Evolutionary conservation across 2,797 vertebrate genomes (phyloP).

Genomic region (Poeciliopsis paucimaculata): DNA sequence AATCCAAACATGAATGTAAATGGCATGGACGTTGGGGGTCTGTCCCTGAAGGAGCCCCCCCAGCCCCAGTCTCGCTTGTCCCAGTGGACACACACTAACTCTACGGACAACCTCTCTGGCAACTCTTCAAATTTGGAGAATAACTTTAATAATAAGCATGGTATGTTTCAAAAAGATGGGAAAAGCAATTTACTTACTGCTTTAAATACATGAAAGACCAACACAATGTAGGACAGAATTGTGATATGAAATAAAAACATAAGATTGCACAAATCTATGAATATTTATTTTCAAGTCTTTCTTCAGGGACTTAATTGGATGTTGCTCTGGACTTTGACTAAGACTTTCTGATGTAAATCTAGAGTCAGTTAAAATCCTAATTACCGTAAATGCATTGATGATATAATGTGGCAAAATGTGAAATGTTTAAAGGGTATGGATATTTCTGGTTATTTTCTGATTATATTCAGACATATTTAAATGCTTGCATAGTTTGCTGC

Average conservation of each 20-base stretch:
- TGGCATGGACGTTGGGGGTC: constrained; percentile 93
- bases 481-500: neutral
- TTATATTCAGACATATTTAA: neutral
- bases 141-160: constrained; percentile 96
- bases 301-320: neutral
- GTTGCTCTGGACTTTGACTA: neutral
- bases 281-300: neutral
- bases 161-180: constrained; percentile 67
- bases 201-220: neutral
- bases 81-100: constrained; percentile 98
- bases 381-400: neutral
- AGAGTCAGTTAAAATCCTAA: neutral
- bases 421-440: neutral
- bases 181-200: neutral
- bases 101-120: constrained; percentile 91
- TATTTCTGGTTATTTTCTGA: neutral
- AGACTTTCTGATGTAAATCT: neutral
- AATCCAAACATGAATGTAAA: constrained; percentile 97
- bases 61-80: constrained; percentile 98
- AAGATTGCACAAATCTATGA: neutral
- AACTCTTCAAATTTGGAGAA: constrained; percentile 93
- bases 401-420: neutral
- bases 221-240: neutral
- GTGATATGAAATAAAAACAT: neutral
- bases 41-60: constrained; percentile 94